These are phyloP conservation scores for Oithona nana DNA, from an alignment of 2,888 invertebrate species.

Conservation along the genomic window DNA sequence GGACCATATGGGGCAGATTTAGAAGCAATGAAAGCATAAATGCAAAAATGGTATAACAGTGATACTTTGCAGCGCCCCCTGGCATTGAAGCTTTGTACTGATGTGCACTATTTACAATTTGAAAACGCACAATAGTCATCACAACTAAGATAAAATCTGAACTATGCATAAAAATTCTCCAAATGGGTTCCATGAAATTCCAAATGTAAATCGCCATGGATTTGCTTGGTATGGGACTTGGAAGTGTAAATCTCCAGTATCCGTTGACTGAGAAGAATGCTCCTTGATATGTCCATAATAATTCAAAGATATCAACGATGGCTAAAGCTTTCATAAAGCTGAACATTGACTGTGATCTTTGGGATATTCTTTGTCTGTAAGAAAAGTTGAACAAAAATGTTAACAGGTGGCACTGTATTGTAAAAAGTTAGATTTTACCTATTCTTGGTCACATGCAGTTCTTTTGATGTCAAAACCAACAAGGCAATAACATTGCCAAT, in stretches of 20 bases:
- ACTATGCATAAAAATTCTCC: background rate
- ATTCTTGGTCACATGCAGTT: no score
- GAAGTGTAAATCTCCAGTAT: background rate
- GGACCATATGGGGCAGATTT: background rate
- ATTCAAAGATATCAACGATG: background rate
- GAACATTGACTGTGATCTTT: no score
- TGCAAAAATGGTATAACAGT: no score
- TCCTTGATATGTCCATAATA: background rate
- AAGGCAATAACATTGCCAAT: background rate
- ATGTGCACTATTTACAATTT: background rate
- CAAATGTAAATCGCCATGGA: background rate
- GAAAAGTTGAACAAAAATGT: no score
- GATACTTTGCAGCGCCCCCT: no score
- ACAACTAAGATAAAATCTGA: background rate
- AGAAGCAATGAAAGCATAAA: background rate
- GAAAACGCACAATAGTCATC: background rate
- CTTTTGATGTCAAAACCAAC: background rate
- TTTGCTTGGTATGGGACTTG: background rate
- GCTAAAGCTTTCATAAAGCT: background rate
- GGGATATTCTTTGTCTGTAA: no score
- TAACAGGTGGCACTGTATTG: no score
- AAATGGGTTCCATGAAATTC: background rate
- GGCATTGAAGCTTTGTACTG: background rate
- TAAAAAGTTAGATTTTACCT: no score
- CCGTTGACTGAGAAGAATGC: background rate